Evolutionary conservation across 2,797 vertebrate genomes (phyloP).

Genomic region (Pagetopsis macropterus): DNA sequence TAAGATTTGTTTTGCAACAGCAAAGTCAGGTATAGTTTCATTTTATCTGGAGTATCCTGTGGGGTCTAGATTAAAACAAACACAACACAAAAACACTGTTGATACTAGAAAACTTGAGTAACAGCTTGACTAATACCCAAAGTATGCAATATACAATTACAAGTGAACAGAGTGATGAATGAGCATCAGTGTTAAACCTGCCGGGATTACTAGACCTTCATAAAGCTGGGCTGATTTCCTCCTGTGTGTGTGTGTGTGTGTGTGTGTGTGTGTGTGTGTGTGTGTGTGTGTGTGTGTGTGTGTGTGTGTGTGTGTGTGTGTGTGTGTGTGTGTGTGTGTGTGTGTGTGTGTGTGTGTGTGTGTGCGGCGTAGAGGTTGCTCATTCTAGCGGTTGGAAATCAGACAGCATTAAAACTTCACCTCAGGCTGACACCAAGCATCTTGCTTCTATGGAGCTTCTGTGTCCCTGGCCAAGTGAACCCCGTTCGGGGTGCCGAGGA

Average conservation of each 20-base stretch:
- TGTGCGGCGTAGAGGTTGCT: constrained; percentile 66
- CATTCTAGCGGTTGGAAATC: constrained; percentile 80
- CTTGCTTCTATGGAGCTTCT: constrained; percentile 85
- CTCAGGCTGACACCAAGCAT: constrained; percentile 80
- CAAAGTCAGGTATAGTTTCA: constrained; percentile 21
- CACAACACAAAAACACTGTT: constrained; percentile 60
- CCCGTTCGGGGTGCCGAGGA: constrained; percentile 80
- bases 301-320: constrained; percentile 20
- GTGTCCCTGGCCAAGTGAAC: constrained; percentile 83
- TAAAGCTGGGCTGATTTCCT: constrained; percentile 80
- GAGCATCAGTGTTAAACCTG: constrained; percentile 80
- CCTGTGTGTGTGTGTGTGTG: constrained; percentile 20
- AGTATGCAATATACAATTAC: constrained; percentile 84
- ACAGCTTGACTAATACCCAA: constrained; percentile 77
- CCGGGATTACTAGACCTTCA: constrained; percentile 82
- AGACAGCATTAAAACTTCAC: constrained; percentile 84
- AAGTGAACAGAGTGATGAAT: constrained; percentile 80
- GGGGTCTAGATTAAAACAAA: constrained; percentile 40
- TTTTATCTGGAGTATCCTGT: constrained; percentile 28
- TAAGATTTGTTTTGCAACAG: constrained; percentile 16
- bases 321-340: too few relatives aligned
- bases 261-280: constrained; percentile 6
- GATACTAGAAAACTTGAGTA: constrained; percentile 75
- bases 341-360: not conserved
- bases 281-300: constrained; percentile 10